Evolutionary conservation across 2,113 vertebrate genomes (phyloP).

Genomic region (Daboia siamensis): DNA sequence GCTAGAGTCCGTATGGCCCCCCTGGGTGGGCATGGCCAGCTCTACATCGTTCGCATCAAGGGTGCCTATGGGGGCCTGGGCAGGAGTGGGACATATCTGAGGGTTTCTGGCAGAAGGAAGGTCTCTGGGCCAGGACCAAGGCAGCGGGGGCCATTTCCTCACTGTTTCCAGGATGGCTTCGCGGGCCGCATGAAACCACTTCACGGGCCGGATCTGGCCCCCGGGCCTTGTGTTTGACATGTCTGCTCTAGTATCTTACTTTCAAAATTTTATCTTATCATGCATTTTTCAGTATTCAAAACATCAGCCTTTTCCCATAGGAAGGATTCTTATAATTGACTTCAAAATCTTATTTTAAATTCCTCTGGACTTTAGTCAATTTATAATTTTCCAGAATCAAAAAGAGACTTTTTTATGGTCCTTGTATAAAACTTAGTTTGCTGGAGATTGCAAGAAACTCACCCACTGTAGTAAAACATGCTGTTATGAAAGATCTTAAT

Average conservation of each 20-base stretch:
- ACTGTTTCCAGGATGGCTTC: too few species aligned
- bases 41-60: too few species aligned
- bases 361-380: neutral
- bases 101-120: too few species aligned
- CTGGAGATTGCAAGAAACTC: neutral
- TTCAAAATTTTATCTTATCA: neutral
- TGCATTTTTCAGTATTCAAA: neutral
- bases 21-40: too few species aligned
- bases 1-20: too few species aligned
- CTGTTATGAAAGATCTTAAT: neutral
- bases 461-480: neutral
- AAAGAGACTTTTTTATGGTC: neutral
- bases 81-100: too few species aligned
- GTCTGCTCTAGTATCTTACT: neutral
- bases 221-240: too few species aligned
- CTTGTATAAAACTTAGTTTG: neutral
- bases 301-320: neutral
- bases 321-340: neutral
- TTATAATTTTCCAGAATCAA: neutral
- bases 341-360: neutral
- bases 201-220: too few species aligned
- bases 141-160: too few species aligned
- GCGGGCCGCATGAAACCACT: too few species aligned
- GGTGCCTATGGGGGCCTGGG: too few species aligned
- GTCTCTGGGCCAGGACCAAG: too few species aligned